Base-by-base conservation (phyloP, 2,888 invertebrate genomes). In the Sinodicranocentrus sp. region DNA sequence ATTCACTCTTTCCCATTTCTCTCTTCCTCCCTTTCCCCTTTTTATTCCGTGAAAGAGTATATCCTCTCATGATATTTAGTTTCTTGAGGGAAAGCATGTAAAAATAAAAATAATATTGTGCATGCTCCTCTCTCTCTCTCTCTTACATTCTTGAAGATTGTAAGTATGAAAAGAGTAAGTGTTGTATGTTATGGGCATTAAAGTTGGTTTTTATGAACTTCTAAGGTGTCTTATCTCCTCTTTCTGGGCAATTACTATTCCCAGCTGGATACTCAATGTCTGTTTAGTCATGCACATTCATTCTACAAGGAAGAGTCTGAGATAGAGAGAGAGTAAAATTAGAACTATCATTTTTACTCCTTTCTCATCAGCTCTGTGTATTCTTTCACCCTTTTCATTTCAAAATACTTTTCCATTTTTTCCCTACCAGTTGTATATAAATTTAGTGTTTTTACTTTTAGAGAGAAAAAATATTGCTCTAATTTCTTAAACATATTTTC, bases 221-320 rank as follows among this genome's bases (percentile, higher is more conserved):
- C 84, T 83, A 86, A 86, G 85, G 86, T 86, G 86, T 78, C 86
- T 86, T 86, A 86, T 86, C 86, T 84, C 72, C 80, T 80, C 70
- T 84, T 83, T 84, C 84, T 84, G 76, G 71, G 80, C 84, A 76
- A 84, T 84, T 84, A 83, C 82, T 76, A 82, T 75, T 82, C 72
- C 75, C 79, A 70, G 79, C 54, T 79, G 79, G 79, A 79, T 79
- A 79, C 79, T 79, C 70, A 79, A 79, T 52, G 71, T 57, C 57
- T 79, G 63, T 79, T 79, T 79, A 79, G 79, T 70, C 79, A 79
- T 79, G 79, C 79, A 79, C 79, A 79, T 79, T 70, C 79, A 79
- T 78, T 48, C 8, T 48, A 15, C 17, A 17, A 13, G 57, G 57
- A 57, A 57, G 15, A n/a, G n/a, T n/a, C 44, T 44, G 44, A n/a